These are phyloP conservation scores for Crocodylus rhombifer DNA, from an alignment of 2,797 vertebrate genomes.

Conservation along the genomic window DNA sequence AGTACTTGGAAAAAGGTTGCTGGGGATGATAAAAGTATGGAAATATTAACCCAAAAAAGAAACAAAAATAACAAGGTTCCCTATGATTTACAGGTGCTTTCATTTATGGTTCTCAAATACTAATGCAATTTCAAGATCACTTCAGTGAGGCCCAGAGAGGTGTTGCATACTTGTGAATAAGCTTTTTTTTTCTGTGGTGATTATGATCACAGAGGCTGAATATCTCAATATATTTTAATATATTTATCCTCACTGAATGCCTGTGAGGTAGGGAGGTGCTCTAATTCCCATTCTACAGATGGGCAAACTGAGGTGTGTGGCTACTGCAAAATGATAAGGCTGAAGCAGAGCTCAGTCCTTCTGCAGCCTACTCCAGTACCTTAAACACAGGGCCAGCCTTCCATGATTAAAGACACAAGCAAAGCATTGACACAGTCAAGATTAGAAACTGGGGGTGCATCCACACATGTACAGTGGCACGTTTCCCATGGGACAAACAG, in stretches of 20 bases:
- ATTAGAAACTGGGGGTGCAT: background rate
- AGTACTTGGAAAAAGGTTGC: background rate
- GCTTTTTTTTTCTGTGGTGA: background rate
- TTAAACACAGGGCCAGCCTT: background rate
- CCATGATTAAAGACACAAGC: background rate
- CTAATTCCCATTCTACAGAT: accelerated
- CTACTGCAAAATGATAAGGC: background rate
- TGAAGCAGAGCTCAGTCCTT: background rate
- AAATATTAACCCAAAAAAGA: background rate
- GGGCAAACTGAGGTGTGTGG: background rate
- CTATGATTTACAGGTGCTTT: background rate
- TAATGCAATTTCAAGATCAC: background rate
- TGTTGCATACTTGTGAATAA: background rate
- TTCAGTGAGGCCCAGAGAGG: accelerated
- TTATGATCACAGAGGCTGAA: background rate
- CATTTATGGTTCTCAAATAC: background rate
- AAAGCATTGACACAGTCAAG: background rate
- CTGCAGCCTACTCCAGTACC: accelerated
- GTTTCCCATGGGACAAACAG: no score
- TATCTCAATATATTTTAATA: background rate
- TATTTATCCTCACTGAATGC: background rate
- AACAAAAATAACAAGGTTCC: background rate
- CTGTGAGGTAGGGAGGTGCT: background rate
- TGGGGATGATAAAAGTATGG: background rate
- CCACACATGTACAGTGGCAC: no score